Evolutionary conservation across 2,113 vertebrate species (phyloP).

Genomic region (Felis catus): DNA sequence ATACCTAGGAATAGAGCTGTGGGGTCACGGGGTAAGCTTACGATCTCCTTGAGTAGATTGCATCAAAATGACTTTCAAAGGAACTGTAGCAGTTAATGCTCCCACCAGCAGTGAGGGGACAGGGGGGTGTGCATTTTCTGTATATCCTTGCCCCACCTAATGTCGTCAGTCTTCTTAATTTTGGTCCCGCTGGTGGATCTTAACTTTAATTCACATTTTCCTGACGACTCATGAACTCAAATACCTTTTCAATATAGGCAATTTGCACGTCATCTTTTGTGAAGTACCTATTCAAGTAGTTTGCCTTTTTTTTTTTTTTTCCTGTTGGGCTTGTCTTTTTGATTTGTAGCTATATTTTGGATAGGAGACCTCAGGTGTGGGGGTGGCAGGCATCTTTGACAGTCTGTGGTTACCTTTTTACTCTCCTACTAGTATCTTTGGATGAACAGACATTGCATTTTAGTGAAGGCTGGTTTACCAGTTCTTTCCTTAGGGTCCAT

Average conservation of each 20-base stretch:
- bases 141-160: fast-evolving
- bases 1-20: neutral
- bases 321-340: neutral
- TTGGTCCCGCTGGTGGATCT: neutral
- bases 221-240: neutral
- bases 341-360: neutral
- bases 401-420: neutral
- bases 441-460: neutral
- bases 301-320: neutral
- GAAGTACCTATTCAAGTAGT: neutral
- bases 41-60: neutral
- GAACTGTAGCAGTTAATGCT: too few species aligned
- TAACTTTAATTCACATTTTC: neutral
- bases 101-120: neutral
- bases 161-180: neutral
- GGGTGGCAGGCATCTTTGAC: neutral
- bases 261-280: neutral
- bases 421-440: neutral
- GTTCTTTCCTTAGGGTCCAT: neutral
- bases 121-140: neutral
- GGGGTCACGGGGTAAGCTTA: neutral
- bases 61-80: neutral
- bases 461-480: neutral
- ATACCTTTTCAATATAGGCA: neutral
- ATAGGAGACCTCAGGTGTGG: neutral